Evolutionary conservation across 2,797 vertebrate species (phyloP).

Genomic region (Paramormyrops hopkinsi): DNA sequence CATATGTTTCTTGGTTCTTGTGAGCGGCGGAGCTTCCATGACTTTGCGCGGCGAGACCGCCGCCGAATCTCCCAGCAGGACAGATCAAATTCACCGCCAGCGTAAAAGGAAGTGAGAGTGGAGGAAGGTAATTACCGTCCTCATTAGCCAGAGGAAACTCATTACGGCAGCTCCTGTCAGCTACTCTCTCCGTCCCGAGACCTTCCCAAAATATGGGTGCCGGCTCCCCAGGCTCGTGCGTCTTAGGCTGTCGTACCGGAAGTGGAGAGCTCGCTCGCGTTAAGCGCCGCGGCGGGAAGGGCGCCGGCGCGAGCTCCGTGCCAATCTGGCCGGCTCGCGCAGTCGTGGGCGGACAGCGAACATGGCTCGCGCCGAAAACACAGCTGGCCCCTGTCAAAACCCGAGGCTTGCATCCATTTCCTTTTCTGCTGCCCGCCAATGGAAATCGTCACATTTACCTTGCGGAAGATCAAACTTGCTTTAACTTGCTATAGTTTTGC

Average conservation of each 20-base stretch:
- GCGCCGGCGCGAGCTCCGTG: not conserved
- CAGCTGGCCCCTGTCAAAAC: constrained; percentile 7
- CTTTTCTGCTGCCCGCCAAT: not conserved
- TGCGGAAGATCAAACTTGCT: not conserved
- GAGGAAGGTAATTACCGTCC: constrained; percentile 33
- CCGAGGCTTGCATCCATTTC: not conserved
- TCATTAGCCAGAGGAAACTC: constrained; percentile 27
- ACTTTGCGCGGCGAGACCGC: not conserved
- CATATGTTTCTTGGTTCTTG: not conserved
- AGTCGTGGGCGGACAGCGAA: not conserved
- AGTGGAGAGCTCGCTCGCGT: not conserved
- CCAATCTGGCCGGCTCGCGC: not conserved
- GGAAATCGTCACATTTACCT: constrained; percentile 6
- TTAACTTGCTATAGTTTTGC: not conserved
- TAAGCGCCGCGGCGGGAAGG: not conserved
- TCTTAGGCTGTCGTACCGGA: not conserved
- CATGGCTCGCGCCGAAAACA: not conserved
- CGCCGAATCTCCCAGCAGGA: not conserved
- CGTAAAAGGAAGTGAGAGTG: not conserved
- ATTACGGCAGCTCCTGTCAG: not conserved
- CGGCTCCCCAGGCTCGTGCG: not conserved
- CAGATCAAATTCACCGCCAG: constrained; percentile 4
- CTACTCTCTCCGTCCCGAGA: not conserved
- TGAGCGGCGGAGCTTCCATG: not conserved
- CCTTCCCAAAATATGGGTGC: not conserved